These are phyloP conservation scores for Lordiphosa andalusiaca DNA, from an alignment of 2,888 invertebrate species.

Conservation along the genomic window DNA sequence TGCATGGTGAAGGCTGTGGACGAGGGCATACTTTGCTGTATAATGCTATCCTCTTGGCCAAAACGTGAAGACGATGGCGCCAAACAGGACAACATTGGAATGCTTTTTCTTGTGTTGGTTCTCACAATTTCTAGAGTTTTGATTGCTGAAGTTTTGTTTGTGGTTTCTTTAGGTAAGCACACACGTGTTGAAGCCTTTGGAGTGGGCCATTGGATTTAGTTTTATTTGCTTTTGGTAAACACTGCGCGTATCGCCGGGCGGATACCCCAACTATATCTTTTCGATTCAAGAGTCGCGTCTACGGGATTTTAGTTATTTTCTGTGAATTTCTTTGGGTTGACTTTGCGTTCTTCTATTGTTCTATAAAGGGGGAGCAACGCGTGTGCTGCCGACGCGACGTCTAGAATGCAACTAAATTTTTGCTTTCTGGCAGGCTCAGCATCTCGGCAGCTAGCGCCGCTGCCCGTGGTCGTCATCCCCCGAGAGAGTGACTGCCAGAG, in stretches of 20 bases:
- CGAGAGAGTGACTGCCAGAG: not conserved
- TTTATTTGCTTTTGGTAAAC: conserved; percentile 5
- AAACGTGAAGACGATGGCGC: conserved; percentile 81
- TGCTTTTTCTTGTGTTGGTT: conserved; percentile 53
- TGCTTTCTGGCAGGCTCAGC: conserved; percentile 55
- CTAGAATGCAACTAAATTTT: conserved; percentile 77
- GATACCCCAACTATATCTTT: conserved; percentile 4
- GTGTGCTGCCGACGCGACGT: conserved; percentile 81
- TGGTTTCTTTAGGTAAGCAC: conserved; percentile 40
- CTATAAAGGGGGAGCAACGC: conserved; percentile 70
- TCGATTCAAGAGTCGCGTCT: conserved; percentile 41
- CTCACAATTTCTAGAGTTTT: conserved; percentile 20
- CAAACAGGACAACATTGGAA: conserved; percentile 81
- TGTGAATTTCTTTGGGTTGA: conserved; percentile 42
- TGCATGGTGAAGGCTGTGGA: conserved; percentile 81
- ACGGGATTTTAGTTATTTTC: conserved; percentile 25
- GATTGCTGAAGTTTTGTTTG: conserved; percentile 7
- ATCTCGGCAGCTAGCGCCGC: conserved; percentile 17
- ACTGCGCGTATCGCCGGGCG: conserved; percentile 4
- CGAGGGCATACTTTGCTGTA: conserved; percentile 80
- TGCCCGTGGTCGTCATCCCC: conserved; percentile 16
- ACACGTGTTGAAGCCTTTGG: conserved; percentile 59
- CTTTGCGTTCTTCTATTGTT: conserved; percentile 22
- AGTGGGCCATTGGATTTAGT: conserved; percentile 25
- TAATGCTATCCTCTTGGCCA: conserved; percentile 81